phyloP scores from a whole-genome alignment of 2,113 vertebrate species.

The Cephalopterus ornatus region DNA sequence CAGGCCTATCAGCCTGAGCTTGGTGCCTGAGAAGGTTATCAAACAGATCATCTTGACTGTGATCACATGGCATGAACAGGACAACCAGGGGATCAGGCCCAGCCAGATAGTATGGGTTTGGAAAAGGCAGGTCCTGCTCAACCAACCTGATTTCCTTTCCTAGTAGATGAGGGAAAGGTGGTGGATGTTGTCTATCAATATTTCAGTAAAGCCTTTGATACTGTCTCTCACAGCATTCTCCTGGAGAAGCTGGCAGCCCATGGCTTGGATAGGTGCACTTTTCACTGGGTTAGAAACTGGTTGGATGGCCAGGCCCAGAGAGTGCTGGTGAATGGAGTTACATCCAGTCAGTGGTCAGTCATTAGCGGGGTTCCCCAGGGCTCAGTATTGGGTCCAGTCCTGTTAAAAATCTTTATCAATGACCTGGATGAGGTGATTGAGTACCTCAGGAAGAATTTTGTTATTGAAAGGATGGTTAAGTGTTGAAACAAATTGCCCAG shows the following conservation, averaged over 20 bases:
- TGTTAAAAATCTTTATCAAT: background rate
- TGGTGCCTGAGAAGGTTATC: background rate
- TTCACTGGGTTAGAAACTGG: background rate
- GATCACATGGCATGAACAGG: accelerated
- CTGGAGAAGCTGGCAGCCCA: background rate
- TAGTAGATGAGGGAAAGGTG: background rate
- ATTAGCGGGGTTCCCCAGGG: background rate
- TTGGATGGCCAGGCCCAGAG: background rate
- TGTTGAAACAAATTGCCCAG: background rate
- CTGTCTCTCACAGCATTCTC: background rate
- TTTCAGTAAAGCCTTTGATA: background rate
- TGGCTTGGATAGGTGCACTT: background rate
- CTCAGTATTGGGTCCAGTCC: background rate
- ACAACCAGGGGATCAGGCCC: background rate
- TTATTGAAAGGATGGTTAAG: too few species aligned
- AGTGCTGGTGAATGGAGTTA: background rate
- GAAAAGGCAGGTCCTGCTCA: background rate
- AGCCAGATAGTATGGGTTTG: background rate
- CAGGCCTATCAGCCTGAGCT: background rate
- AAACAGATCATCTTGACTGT: background rate
- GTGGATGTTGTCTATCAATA: background rate
- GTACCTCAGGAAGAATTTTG: background rate
- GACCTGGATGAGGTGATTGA: accelerated
- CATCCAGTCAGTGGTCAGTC: accelerated
- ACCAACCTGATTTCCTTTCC: background rate